A percentile compares a stretch with the other conserved stretches of the same genome.
Evolutionary conservation across 2,113 vertebrate species (phyloP).

Genomic region (Anser brachyrhynchus): DNA sequence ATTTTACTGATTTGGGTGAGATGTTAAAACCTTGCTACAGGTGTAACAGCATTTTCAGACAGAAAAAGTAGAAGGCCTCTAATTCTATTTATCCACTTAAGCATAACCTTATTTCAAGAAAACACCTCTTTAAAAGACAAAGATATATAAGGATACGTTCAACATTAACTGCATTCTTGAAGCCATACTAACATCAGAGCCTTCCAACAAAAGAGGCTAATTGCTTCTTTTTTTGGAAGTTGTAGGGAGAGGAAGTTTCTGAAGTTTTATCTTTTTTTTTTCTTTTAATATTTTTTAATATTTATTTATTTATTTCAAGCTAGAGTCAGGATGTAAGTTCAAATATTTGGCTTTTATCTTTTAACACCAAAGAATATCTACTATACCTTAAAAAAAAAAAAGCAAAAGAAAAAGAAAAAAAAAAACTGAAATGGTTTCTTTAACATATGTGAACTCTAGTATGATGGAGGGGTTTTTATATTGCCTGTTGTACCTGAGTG

Average conservation of each 20-base stretch:
- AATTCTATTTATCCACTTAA: neutral
- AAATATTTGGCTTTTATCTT: neutral
- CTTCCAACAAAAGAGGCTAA: neutral
- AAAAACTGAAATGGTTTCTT: neutral
- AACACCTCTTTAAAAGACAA: neutral
- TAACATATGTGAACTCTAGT: neutral
- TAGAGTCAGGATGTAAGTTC: neutral
- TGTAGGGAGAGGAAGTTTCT: neutral
- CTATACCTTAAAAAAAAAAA: neutral
- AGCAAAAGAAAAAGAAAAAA: neutral
- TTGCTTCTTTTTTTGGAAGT: neutral
- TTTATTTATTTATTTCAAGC: neutral
- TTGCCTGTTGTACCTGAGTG: neutral
- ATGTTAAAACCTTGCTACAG: neutral
- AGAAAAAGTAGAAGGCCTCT: neutral
- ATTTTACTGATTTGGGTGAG: neutral
- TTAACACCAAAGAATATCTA: neutral
- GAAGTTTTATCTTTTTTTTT: accelerated
- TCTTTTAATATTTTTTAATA: neutral
- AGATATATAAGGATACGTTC: neutral
- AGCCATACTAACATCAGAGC: neutral
- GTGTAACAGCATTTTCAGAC: neutral
- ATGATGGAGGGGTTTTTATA: neutral
- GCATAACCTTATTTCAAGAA: neutral
- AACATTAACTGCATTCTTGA: neutral